A percentile compares a stretch with the other conserved stretches of the same genome.
phyloP scores from a whole-genome alignment of 2,113 vertebrate species.

The Urocynchramus pylzowi region DNA sequence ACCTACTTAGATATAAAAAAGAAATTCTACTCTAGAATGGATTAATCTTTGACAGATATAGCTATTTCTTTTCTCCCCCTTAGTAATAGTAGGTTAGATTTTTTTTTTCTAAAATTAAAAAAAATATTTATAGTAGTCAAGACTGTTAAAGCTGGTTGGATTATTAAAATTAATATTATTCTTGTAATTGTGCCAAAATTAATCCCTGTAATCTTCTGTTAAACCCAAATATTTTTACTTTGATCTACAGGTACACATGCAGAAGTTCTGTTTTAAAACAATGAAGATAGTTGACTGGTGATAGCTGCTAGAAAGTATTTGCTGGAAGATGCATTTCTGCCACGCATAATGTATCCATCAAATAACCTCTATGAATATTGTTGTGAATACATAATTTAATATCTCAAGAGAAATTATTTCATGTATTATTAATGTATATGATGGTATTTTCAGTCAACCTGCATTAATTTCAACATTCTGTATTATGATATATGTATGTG shows the following conservation, averaged over 20 bases:
- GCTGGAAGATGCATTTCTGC: not conserved
- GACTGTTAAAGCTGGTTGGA: accelerated
- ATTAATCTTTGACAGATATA: not conserved
- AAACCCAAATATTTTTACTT: not conserved
- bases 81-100: not conserved
- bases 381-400: not conserved
- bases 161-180: not conserved
- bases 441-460: not conserved
- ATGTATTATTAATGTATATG: not conserved
- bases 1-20: not conserved
- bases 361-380: not conserved
- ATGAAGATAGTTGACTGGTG: not conserved
- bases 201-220: not conserved
- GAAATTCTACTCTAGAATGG: not conserved
- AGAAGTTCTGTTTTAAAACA: not conserved
- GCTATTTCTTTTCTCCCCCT: not conserved
- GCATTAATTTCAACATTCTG: not conserved
- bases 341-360: not conserved
- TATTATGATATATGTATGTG: not conserved
- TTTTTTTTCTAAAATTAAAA: not conserved
- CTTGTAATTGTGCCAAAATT: not conserved
- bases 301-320: not conserved
- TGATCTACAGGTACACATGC: not conserved
- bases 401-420: not conserved
- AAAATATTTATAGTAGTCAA: not conserved